Evolutionary conservation across 2,888 invertebrate genomes (phyloP), one percentile per base, ranked within the genome.

Genomic region (Dryobotodes eremita): DNA sequence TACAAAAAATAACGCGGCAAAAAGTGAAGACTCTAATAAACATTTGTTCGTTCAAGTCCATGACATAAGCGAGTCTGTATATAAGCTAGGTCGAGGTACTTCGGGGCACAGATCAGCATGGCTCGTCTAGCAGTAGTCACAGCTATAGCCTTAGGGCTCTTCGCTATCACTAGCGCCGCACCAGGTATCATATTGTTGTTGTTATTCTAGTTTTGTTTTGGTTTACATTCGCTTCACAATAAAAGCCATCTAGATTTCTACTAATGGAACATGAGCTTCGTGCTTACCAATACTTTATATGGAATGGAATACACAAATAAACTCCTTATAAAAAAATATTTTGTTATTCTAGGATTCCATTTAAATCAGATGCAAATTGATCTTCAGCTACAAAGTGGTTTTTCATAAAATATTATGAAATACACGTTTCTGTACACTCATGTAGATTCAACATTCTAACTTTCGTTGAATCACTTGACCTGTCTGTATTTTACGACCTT

Each of bases 21-120:
- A 95, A 95, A 84, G 17, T 93, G 92, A 93, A 92, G 93, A 93
- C 89, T 89, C 83, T 87, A 86, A 90, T 91, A 93, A 94, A 93
- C 91, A 92, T 91, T 92, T 84, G 90, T 83, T 74, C 83, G 87
- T 80, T 90, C 85, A 82, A 88, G 88, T 89, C 86, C 91, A 94
- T 94, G 94, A 93, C 93, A 93, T 94, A 93, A 94, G 93, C 93
- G 74, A 65, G 82, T 64, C 77, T 79, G 90, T 95, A 94, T 96
- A 95, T 91, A 95, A 92, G 89, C 86, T 79, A 66, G 75, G 83
- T 68, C 77, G 77, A 75, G 82, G 61, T 50, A 65, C 31, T 77
- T 79, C 89, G 93, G 92, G 93, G 93, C 94, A 83, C 86, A 85
- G 87, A 83, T 36, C 78, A 84, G 36, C 80, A 96, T 96, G 96